phyloP scores from a whole-genome alignment of 2,113 vertebrate species.

The Lepidothrix coronata region DNA sequence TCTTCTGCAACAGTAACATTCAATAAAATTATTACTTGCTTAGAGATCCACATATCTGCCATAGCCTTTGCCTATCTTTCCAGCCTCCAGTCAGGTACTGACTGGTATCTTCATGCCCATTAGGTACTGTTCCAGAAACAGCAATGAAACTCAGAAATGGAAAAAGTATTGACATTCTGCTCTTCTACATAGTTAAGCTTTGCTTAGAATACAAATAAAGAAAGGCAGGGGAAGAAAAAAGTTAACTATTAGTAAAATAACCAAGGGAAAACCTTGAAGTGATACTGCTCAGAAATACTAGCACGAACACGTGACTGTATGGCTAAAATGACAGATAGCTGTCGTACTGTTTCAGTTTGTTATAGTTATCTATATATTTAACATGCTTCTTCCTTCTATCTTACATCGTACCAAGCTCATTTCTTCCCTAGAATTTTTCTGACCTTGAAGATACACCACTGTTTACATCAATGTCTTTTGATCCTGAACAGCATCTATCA shows the following conservation, averaged over 20 bases:
- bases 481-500: slow-evolving; percentile 4
- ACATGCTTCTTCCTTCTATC: neutral
- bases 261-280: neutral
- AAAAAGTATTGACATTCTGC: neutral
- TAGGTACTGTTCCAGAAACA: neutral
- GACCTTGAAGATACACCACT: neutral
- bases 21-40: neutral
- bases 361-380: neutral
- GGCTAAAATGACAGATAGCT: neutral
- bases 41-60: neutral
- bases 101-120: neutral
- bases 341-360: neutral
- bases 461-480: slow-evolving; percentile 25
- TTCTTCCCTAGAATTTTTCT: neutral
- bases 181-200: neutral
- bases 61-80: neutral
- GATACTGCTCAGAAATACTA: neutral
- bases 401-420: neutral
- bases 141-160: neutral
- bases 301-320: neutral
- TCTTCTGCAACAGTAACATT: neutral
- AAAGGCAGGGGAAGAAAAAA: neutral
- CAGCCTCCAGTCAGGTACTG: neutral
- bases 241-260: neutral
- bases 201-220: no score